phyloP scores from a whole-genome alignment of 2,797 vertebrate species.

The Sebastolobus alascanus region DNA sequence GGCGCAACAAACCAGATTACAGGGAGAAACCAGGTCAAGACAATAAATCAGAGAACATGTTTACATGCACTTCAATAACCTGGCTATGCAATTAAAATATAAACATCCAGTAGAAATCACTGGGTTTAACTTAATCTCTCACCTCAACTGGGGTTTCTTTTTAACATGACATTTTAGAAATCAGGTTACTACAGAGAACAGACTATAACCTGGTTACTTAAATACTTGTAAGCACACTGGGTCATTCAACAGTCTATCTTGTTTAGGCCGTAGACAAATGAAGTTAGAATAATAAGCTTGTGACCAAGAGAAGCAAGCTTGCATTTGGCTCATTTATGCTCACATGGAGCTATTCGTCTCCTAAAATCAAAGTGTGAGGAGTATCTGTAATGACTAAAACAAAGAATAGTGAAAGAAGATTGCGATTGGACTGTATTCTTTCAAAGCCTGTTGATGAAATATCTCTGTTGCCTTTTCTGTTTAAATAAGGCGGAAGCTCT shows the following conservation, averaged over 20 bases:
- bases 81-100: neutral
- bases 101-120: neutral
- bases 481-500: neutral
- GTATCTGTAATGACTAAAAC: neutral
- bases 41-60: neutral
- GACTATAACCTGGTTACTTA: constrained; percentile 4
- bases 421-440: neutral
- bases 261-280: constrained; percentile 3
- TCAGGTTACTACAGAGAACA: neutral
- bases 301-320: constrained; percentile 8
- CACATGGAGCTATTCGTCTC: neutral
- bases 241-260: neutral
- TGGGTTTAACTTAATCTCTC: neutral
- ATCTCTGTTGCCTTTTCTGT: neutral
- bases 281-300: constrained; percentile 33
- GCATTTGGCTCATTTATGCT: neutral
- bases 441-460: neutral
- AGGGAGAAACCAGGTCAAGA: neutral
- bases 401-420: neutral
- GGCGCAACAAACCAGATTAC: neutral
- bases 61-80: neutral
- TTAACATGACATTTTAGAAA: neutral
- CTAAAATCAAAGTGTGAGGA: neutral
- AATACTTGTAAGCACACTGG: constrained; percentile 1
- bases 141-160: neutral